Evolutionary conservation across 1,140 invertebrate species (phyloP).

Genomic region (Trigoniulus corallinus): DNA sequence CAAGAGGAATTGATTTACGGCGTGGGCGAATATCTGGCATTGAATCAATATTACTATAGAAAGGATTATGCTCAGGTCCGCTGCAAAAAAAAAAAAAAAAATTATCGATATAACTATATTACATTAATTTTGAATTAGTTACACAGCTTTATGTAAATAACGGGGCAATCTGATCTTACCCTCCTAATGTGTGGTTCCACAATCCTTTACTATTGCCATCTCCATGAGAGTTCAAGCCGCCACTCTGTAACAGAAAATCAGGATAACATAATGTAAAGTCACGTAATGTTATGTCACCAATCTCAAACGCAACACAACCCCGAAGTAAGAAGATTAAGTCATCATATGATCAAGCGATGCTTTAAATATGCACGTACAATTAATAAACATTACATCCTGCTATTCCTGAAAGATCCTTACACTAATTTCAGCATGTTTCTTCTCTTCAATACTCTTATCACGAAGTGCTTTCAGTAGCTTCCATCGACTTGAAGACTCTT

Average conservation of each 20-base stretch:
- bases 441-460: slow-evolving; percentile 9
- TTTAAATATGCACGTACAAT: background rate
- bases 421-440: slow-evolving; percentile 6
- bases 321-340: slow-evolving; percentile 4
- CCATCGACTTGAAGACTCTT: slow-evolving; percentile 2
- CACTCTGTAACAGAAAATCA: too few relatives aligned
- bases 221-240: too few relatives aligned
- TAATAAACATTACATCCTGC: background rate
- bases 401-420: slow-evolving; percentile 2
- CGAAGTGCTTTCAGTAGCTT: slow-evolving; percentile 7
- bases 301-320: too few relatives aligned
- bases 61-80: slow-evolving; percentile 86
- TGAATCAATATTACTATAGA: slow-evolving; percentile 99
- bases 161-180: too few relatives aligned
- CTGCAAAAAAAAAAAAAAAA: slow-evolving; percentile 32
- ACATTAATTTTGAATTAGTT: too few relatives aligned
- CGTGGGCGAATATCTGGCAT: slow-evolving; percentile 95
- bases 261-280: too few relatives aligned
- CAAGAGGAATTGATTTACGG: slow-evolving; percentile 91
- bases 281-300: too few relatives aligned
- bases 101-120: background rate
- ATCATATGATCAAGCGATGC: background rate
- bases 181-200: too few relatives aligned
- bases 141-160: too few relatives aligned
- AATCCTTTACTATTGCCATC: too few relatives aligned